Percentiles rank a stretch among this genome's conserved stretches.
Evolutionary conservation across 2,797 vertebrate species (phyloP).

Genomic region (Ammospiza maritima): DNA sequence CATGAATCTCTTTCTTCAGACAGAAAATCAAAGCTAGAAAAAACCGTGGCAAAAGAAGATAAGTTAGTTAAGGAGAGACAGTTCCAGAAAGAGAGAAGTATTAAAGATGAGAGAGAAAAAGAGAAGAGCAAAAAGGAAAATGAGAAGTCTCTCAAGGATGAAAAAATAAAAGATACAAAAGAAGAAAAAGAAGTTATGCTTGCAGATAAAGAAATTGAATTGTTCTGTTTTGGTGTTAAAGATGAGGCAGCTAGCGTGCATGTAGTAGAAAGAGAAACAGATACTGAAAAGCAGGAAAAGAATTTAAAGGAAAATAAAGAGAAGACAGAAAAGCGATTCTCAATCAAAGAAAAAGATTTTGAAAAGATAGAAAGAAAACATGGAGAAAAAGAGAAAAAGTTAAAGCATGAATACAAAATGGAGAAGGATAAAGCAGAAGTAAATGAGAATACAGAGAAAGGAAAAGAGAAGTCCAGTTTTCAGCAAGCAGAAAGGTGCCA

Average conservation of each 20-base stretch:
- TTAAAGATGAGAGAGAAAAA: constrained; percentile 89
- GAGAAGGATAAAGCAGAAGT: constrained; percentile 87
- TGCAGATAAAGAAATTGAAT: constrained; percentile 83
- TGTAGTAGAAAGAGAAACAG: constrained; percentile 76
- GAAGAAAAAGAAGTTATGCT: constrained; percentile 84
- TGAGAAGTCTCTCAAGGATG: constrained; percentile 85
- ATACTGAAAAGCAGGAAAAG: constrained; percentile 88
- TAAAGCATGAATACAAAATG: constrained; percentile 85
- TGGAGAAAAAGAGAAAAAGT: constrained; percentile 92
- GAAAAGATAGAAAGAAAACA: constrained; percentile 91
- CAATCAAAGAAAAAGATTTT: constrained; percentile 88
- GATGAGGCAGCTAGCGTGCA: constrained; percentile 59
- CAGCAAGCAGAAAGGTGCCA: constrained; percentile 87
- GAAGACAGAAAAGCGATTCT: constrained; percentile 87
- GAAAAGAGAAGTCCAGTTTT: constrained; percentile 80
- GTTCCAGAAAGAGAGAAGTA: constrained; percentile 85
- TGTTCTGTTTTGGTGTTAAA: constrained; percentile 61
- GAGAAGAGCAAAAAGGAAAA: constrained; percentile 89
- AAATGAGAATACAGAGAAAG: constrained; percentile 84
- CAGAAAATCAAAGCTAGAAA: constrained; percentile 84
- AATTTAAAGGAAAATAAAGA: constrained; percentile 81
- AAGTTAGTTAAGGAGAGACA: constrained; percentile 87
- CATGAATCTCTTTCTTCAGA: constrained; percentile 81
- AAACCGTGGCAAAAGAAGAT: constrained; percentile 86
- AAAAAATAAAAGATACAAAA: constrained; percentile 86